These are phyloP conservation scores for Polydrusus pterygomalis DNA, from an alignment of 2,888 invertebrate species.

Conservation along the genomic window DNA sequence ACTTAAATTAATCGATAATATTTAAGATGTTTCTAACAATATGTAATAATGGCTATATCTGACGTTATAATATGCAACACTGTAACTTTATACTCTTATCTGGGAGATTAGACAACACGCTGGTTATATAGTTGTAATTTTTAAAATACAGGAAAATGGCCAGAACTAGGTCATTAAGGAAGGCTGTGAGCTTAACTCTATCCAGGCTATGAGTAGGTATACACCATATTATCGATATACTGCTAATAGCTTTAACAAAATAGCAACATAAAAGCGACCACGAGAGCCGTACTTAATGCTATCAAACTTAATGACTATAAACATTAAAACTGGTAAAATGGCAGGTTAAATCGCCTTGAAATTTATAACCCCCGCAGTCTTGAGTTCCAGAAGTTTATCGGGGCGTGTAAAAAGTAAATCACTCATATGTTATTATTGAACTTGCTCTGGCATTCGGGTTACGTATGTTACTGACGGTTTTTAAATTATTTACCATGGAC, in stretches of 20 bases:
- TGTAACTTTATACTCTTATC: no score
- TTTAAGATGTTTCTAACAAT: no score
- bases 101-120: no score
- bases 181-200: neutral
- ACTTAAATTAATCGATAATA: no score
- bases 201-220: neutral
- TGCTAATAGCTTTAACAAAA: neutral
- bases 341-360: constrained; percentile 12
- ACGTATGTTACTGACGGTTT: no score
- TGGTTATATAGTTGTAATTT: no score
- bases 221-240: constrained; percentile 9
- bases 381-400: neutral
- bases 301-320: constrained; percentile 18
- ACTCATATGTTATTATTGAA: neutral
- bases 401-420: constrained; percentile 7
- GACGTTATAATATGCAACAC: no score
- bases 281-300: constrained; percentile 15
- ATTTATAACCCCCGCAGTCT: constrained; percentile 4
- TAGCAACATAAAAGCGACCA: neutral
- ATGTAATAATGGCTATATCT: no score
- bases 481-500: no score
- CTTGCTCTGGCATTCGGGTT: neutral
- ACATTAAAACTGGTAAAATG: constrained; percentile 6
- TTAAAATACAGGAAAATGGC: no score
- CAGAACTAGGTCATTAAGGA: neutral